Percentiles rank a stretch among this genome's conserved stretches.
These are phyloP conservation scores for Vireo altiloquus DNA, from an alignment of 2,113 vertebrate genomes.

Conservation along the genomic window DNA sequence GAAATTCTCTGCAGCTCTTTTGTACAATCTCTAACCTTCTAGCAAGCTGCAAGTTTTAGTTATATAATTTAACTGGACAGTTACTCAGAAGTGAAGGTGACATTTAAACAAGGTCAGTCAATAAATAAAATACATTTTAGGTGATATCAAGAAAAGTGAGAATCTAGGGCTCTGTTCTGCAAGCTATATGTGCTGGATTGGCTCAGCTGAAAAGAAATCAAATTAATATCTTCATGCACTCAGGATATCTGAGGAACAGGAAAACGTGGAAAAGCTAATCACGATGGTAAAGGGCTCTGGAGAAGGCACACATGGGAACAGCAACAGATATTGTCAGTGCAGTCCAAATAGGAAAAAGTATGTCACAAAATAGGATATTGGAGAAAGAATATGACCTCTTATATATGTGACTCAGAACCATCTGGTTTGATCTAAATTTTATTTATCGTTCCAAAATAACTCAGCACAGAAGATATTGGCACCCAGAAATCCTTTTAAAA, in stretches of 20 bases:
- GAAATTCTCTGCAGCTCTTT: background rate
- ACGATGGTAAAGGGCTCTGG: background rate
- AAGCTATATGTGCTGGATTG: background rate
- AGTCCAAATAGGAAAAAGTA: background rate
- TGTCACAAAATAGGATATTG: background rate
- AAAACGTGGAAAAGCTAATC: background rate
- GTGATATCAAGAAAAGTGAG: background rate
- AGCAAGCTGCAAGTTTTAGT: background rate
- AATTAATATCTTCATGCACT: background rate
- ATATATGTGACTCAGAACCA: conserved; percentile 19
- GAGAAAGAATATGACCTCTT: conserved; percentile 19
- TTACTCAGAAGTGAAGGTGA: background rate
- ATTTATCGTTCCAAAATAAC: conserved; percentile 13
- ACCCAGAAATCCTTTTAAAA: background rate
- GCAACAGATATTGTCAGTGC: background rate
- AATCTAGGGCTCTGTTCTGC: background rate
- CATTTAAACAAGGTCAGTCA: background rate
- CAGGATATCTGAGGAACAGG: background rate
- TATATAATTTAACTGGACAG: background rate
- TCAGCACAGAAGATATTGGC: background rate
- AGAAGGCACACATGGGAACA: background rate
- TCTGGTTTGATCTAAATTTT: conserved; percentile 31
- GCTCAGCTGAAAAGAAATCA: background rate
- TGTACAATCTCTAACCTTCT: background rate
- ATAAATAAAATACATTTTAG: background rate